Base-by-base conservation (phyloP, 2,113 vertebrate genomes). In the Siniperca knerii region DNA sequence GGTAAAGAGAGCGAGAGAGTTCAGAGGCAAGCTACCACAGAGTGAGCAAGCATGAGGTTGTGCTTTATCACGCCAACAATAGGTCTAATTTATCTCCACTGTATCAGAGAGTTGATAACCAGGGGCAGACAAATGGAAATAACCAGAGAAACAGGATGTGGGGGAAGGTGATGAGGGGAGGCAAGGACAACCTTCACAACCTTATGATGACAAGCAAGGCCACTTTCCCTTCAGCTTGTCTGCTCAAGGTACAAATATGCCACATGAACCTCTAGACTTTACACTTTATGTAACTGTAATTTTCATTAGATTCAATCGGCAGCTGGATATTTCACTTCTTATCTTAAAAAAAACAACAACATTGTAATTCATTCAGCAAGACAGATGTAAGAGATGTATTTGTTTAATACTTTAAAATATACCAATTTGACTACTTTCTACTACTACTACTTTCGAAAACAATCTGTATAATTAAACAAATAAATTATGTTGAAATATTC, bases 1-100 rank as follows among this genome's bases (percentile, higher is more conserved):
- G 48, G 77, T 48, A 82, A 21, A 82, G n/a, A 69, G 66, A 82
- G 78, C 83, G 21, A 46, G 44, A 33, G n/a, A 29, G 73, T 67
- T 74, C 29, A 73, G 61, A n/a, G 21, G 65, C 0, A 3, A 78
- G 81, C 52, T 10, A 13, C 58, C 44, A 62, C 81, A 73, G 62
- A 62, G 23, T 3, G 42, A 87, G 83, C 48, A 57, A 75, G 74
- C 77, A 69, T 23, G 7, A 54, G 75, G 58, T 89, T 89, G 81
- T 61, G 70, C 79, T 86, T 73, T 67, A 74, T 83, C 65, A 76
- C 37, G 15, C 66, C 64, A 75, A 84, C 77, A 87, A 87, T 62
- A 81, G 81, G 48, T 71, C 48, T 79, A 57, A 90, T 90, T 85
- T 89, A 83, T 89, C 71, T 76, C 33, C n/a, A 71, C 65, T 75